Conservation (phyloP, 2,888 invertebrate genomes). For the Microplitis deprimator region DNA sequence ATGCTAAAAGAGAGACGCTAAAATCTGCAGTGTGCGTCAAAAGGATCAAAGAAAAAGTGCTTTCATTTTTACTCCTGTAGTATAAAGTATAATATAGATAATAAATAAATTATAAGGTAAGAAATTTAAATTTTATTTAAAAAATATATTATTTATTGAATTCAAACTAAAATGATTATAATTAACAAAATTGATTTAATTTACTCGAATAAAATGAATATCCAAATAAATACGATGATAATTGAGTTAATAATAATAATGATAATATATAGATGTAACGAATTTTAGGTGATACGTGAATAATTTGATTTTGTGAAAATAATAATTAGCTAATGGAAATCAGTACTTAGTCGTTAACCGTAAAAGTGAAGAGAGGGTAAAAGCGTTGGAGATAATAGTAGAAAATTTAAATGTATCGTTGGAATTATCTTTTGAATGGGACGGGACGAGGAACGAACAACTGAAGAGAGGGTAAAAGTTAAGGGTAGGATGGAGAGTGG, state of each 20-base stretch:
- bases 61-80: neutral
- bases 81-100: neutral
- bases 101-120: slow-evolving; percentile 6
- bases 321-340: slow-evolving; percentile 70
- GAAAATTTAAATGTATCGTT: slow-evolving; percentile 69
- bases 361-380: slow-evolving; percentile 35
- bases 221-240: too few relatives aligned
- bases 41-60: slow-evolving; percentile 6
- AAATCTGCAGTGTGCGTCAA: slow-evolving; percentile 24
- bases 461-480: slow-evolving; percentile 36
- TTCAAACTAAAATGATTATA: too few relatives aligned
- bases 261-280: neutral
- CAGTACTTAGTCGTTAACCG: slow-evolving; percentile 49
- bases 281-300: neutral
- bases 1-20: slow-evolving; percentile 51
- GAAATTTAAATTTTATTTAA: neutral
- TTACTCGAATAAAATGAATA: too few relatives aligned
- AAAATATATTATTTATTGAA: too few relatives aligned
- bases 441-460: slow-evolving; percentile 58
- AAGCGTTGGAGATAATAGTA: slow-evolving; percentile 57
- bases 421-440: slow-evolving; percentile 59
- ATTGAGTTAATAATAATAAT: neutral
- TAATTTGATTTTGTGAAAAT: slow-evolving; percentile 21
- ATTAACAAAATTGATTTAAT: too few relatives aligned
- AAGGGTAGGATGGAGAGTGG: neutral